phyloP scores from a whole-genome alignment of 2,113 vertebrate species.

The Paramormyrops kingsleyae region DNA sequence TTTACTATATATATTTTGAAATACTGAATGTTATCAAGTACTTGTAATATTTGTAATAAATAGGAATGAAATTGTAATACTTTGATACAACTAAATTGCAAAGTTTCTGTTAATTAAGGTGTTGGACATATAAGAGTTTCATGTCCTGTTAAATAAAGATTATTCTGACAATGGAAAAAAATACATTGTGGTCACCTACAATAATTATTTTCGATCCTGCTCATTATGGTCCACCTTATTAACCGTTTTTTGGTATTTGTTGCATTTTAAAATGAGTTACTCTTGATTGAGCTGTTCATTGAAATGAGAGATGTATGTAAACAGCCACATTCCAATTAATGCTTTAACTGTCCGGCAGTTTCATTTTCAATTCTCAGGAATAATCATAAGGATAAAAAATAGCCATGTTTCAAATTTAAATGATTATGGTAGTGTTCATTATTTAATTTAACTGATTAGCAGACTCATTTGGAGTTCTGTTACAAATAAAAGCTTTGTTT shows the following conservation, averaged over 20 bases:
- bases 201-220: not conserved
- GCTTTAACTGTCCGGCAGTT: not conserved
- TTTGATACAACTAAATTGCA: not conserved
- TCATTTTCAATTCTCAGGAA: not conserved
- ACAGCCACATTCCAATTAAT: not conserved
- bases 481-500: not conserved
- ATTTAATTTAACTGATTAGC: not conserved
- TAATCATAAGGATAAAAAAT: not conserved
- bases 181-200: not conserved
- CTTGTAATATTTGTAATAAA: constrained; percentile 24
- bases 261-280: not conserved
- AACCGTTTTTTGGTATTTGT: not conserved
- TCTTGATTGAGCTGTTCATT: not conserved
- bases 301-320: not conserved
- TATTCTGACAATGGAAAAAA: not conserved
- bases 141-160: not conserved
- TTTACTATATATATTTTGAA: constrained; percentile 18
- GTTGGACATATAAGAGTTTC: not conserved
- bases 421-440: not conserved
- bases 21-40: constrained; percentile 10
- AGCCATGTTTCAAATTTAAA: not conserved
- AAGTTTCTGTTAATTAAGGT: not conserved
- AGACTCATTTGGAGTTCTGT: not conserved
- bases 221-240: not conserved
- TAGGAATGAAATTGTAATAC: not conserved